A percentile compares a stretch with the other conserved stretches of the same genome.
phyloP scores from a whole-genome alignment of 64 coral and sea anemone genomes.

The Dendronephthya gigantea region DNA sequence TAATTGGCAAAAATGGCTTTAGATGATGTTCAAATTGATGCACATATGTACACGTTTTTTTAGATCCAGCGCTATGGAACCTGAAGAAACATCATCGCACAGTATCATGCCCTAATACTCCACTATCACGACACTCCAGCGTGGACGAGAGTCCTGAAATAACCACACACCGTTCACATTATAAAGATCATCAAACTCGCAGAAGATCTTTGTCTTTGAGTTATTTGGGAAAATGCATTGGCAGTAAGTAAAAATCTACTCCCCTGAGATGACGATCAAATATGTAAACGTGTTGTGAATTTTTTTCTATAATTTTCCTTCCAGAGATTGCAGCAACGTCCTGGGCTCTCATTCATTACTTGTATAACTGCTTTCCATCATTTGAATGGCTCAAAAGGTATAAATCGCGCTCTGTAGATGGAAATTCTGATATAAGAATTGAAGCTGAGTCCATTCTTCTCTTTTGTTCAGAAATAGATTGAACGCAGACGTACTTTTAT shows the following conservation, averaged over 20 bases:
- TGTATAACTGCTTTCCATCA: neutral
- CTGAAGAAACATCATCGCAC: neutral
- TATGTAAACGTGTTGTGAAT: no score
- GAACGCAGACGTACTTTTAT: neutral
- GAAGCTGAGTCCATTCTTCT: neutral
- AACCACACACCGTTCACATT: neutral
- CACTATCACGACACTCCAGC: neutral
- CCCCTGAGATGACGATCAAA: no score
- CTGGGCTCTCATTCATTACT: neutral
- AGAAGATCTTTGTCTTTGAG: neutral
- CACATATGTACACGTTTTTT: neutral
- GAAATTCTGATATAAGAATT: no score
- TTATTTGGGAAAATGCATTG: neutral
- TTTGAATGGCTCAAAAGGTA: neutral
- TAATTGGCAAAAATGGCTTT: no score
- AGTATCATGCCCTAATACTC: neutral
- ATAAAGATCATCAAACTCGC: neutral
- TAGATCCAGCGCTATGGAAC: neutral
- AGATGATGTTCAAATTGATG: neutral
- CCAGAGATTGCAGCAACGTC: neutral
- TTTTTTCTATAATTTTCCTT: no score
- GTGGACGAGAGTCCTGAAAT: neutral
- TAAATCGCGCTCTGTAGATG: no score
- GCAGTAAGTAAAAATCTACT: neutral
- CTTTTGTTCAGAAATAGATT: neutral